A percentile compares a stretch with the other conserved stretches of the same genome.
Conservation (phyloP, 2,888 invertebrate genomes). For the Oxystoma pomonae region DNA sequence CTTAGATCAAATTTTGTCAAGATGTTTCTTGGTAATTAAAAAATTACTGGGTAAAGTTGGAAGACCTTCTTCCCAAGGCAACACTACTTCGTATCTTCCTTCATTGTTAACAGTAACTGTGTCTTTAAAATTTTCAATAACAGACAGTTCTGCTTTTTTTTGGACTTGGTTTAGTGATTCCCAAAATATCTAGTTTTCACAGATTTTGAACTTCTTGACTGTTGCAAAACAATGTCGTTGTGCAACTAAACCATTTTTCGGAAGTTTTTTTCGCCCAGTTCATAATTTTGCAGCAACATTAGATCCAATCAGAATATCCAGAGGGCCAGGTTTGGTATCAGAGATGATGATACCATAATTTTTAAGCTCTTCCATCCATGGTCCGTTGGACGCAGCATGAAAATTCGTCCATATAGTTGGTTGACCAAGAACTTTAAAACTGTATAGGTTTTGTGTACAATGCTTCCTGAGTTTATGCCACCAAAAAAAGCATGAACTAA, state of each 20-base stretch:
- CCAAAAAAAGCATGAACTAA: neutral
- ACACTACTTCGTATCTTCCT: constrained; percentile 22
- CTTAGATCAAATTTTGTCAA: constrained; percentile 8
- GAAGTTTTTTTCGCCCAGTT: neutral
- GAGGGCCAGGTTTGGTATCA: neutral
- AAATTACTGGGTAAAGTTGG: constrained; percentile 18
- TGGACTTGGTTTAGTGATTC: too few species aligned
- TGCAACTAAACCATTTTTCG: neutral
- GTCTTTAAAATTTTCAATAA: constrained; percentile 16
- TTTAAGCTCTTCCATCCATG: neutral
- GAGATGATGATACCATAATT: neutral
- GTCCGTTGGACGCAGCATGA: neutral
- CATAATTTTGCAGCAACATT: neutral
- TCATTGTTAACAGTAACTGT: constrained; percentile 15
- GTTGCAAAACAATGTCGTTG: too few species aligned
- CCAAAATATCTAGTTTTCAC: too few species aligned
- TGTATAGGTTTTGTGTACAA: neutral
- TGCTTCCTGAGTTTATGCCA: neutral
- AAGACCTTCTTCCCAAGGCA: constrained; percentile 23
- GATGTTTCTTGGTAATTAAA: constrained; percentile 16
- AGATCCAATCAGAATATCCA: neutral
- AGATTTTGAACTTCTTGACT: too few species aligned
- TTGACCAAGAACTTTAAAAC: neutral
- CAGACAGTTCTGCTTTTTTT: constrained; percentile 6
- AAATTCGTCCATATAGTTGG: neutral